Base-by-base conservation (phyloP, 2,888 invertebrate genomes). In the Polymixis flavicincta region DNA sequence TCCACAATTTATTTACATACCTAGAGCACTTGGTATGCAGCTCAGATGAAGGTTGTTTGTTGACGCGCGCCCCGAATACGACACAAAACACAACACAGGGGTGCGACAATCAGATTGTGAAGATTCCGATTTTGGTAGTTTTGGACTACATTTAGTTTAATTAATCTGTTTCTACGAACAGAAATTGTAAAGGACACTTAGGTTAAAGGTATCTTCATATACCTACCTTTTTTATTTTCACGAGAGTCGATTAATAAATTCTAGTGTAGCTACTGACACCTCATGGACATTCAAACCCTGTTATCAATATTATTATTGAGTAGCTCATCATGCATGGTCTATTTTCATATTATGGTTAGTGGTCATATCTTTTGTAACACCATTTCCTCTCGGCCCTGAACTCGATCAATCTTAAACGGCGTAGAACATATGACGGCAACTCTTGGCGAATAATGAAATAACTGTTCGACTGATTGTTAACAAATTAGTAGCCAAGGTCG, bases 11-110 rank as follows among this genome's bases (percentile, higher is more conserved):
- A 82, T 85, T 90, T 90, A 78, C 87, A 86, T 78, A 74, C 78
- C 28, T 32, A 32, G 19, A 13, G 71, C 77, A 84, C 75, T 92
- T 92, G 90, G 89, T 91, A 92, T 92, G 89, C 92, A 78, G 79
- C 81, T 80, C 83, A 78, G 75, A 54, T 82, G 93, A 95, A 96
- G 96, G 96, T 89, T 95, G 93, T 94, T 94, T 94, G 92, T 93
- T 84, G 72, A 86, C 86, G 91, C 93, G 95, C 93, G 95, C 88
- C 93, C 93, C 91, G 95, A 95, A 96, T 96, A 95, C 83, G 48
- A 77, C 75, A 78, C 69, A 55, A 52, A 66, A 13, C 13, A 19
- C 25, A 55, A 17, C 4, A 17, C 37, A 80, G 81, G 82, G 83
- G 45, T 82, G 82, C 45, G 37, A 64, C 68, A 4, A n/a, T 37